Base-by-base conservation (phyloP, 2,113 vertebrate species). In the Oryzias melastigma region DNA sequence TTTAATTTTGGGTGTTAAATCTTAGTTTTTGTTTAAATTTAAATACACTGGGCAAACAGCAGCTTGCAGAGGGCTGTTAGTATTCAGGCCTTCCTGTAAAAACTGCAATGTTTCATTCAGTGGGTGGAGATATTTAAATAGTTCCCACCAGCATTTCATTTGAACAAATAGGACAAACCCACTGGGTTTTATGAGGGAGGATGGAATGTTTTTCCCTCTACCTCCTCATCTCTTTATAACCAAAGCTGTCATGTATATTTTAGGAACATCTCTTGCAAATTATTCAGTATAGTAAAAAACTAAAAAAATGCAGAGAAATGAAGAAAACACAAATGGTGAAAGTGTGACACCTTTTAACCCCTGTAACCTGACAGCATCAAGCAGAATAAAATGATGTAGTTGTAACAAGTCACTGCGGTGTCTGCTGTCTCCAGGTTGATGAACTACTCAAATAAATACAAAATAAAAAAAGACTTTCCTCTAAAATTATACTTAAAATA, bases 41-140 rank as follows among this genome's bases (percentile, higher is more conserved):
- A 35, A 27, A 27, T 27, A 27, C 25, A 27, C 4, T 27, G 25
- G 25, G 35, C 35, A 35, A 35, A 35, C 35, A 35, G 35, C 35
- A 35, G 29, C 29, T 35, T 35, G 8, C 29, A 35, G 35, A 35
- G 2, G 35, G 8, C 35, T 35, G 35, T 10, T 35, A 2, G 10
- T 8, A 35, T 12, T 35, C 35, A 35, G 35, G 35, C 35, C 35
- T 35, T 29, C n/a, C n/a, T 41, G 25, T 18, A n/a, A 42, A 51
- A 54, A 17, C 14, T 22, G 29, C 29, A 45, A 4, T 40, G 17
- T 47, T 35, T 25, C 25, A 58, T 52, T 58, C 35, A 54, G 25
- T 59, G 42, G 49, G 53, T 45, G 62, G 48, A 69, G 49, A 61
- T 67, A 75, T 61, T 47, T 68, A 62, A 71, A 72, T 59, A 49